Percentiles rank a stretch among this genome's conserved stretches.
Conservation (phyloP, 2,113 vertebrate genomes). For the Nestor notabilis region DNA sequence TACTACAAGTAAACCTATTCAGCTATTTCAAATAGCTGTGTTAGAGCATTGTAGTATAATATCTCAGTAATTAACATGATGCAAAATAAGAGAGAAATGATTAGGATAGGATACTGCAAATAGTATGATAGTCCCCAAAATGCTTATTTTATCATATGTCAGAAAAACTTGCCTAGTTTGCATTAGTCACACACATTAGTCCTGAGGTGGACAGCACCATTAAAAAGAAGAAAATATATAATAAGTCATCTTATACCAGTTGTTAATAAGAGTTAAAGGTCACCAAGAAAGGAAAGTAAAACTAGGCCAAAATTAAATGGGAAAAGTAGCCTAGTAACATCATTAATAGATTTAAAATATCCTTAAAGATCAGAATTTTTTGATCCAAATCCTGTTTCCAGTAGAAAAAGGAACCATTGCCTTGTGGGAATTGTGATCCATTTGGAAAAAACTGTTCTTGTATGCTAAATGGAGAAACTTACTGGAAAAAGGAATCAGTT, state of each 20-base stretch:
- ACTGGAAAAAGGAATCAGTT: background rate
- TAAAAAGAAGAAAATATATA: background rate
- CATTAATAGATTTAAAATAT: background rate
- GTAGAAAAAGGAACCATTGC: background rate
- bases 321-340: background rate
- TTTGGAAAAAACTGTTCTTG: background rate
- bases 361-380: background rate
- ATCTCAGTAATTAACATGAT: constrained; percentile 22
- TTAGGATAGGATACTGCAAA: background rate
- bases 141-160: background rate
- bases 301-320: background rate
- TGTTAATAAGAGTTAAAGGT: background rate
- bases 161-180: background rate
- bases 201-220: background rate
- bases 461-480: background rate
- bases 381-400: background rate
- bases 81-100: background rate
- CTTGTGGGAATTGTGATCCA: background rate
- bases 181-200: background rate
- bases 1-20: constrained; percentile 21
- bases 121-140: background rate
- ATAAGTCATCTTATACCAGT: background rate
- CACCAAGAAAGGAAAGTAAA: background rate
- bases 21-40: background rate
- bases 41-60: background rate